These are phyloP conservation scores for Spisula solida DNA, from an alignment of 2,888 invertebrate species.

Conservation along the genomic window DNA sequence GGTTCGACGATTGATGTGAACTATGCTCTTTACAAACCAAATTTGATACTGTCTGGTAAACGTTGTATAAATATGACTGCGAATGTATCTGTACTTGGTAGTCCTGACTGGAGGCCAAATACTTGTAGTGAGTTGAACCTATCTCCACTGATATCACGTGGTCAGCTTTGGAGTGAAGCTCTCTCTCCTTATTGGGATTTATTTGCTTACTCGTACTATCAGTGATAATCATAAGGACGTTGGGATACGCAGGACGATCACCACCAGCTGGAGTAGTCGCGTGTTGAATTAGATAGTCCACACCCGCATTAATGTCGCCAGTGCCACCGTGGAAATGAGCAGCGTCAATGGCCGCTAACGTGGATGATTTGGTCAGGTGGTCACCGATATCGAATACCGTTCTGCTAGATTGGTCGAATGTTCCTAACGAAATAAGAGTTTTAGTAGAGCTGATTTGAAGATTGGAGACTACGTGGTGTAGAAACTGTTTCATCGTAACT, in stretches of 20 bases:
- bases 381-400: neutral
- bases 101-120: neutral
- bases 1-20: too few relatives aligned
- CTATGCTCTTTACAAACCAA: neutral
- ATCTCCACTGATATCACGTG: neutral
- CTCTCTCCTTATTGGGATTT: neutral
- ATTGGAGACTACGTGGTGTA: neutral
- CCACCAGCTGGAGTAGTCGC: neutral
- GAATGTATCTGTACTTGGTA: neutral
- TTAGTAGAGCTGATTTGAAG: neutral
- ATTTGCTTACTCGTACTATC: neutral
- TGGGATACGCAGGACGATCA: conserved; percentile 10
- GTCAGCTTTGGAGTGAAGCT: neutral
- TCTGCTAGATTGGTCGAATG: neutral
- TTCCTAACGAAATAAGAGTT: neutral
- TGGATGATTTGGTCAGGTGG: neutral
- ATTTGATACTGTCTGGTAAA: neutral
- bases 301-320: neutral
- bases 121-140: neutral
- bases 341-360: neutral
- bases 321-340: neutral
- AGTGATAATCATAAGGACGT: conserved; percentile 9
- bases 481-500: neutral
- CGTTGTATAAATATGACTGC: neutral
- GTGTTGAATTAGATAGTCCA: neutral